Evolutionary conservation across 2,888 invertebrate species (phyloP), one percentile per base, ranked within the genome.

Genomic region (Aproaerema taeniolella): DNA sequence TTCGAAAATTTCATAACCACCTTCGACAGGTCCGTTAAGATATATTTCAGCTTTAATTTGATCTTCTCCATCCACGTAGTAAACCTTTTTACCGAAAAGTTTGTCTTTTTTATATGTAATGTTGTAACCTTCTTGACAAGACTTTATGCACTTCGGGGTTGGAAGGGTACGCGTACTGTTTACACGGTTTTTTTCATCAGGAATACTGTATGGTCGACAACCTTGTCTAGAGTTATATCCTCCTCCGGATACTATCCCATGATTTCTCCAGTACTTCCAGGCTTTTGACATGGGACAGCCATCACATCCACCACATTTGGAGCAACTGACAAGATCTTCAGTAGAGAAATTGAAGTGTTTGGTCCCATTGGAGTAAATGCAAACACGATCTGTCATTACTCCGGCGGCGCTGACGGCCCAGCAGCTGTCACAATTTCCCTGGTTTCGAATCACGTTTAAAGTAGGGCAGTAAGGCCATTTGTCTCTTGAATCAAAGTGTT

Each of bases 351-450:
- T 53, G 91, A 77, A 0, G 75, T 56, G 11, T 82, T 75, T 2
- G 89, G 92, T 7, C 89, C 82, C 0, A 91, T 91, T n/a, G n/a
- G n/a, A n/a, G 52, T 90, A 89, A 56, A 95, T 93, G 68, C 95
- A 95, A 13, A 90, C 88, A 37, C 95, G 83, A 73, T 95, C 95
- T 1, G 93, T 92, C 91, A 94, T 94, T 0, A 93, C 92, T 68
- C 92, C 92, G 0, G 91, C 93, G 6, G 94, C 93, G 13, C 92
- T 93, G 67, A 94, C 92, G 0, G 94, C 94, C 94, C 94, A 95
- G 72, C 95, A 95, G 4, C 93, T 94, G 11, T 95, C 95, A 67
- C 95, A 95, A n/a, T 90, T 89, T 2, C 92, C 92, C 41, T 94
- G 93, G 71, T 94, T 92, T 42, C 93, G 80, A 42, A 94, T 89